Evolutionary conservation across 2,888 invertebrate species (phyloP).

Genomic region (Pomacea canaliculata): DNA sequence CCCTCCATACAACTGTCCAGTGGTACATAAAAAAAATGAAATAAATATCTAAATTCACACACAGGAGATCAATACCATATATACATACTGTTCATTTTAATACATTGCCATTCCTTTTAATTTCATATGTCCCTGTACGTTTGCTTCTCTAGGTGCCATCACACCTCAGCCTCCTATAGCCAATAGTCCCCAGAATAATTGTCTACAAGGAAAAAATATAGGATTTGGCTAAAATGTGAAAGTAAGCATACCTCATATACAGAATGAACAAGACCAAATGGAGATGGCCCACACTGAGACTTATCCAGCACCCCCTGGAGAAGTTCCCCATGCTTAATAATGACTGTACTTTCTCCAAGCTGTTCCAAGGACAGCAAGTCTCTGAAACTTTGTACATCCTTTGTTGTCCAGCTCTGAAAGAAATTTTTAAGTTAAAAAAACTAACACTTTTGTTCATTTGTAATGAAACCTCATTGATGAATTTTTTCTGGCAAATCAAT

Average conservation of each 20-base stretch:
- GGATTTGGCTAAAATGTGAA: too few relatives aligned
- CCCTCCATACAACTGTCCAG: slow-evolving; percentile 86
- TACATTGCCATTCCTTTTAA: too few relatives aligned
- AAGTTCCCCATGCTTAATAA: slow-evolving; percentile 89
- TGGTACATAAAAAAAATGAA: background rate
- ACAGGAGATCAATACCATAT: too few relatives aligned
- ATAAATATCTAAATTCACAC: too few relatives aligned
- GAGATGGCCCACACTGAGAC: slow-evolving; percentile 94
- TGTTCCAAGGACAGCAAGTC: slow-evolving; percentile 34
- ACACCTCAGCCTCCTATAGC: too few relatives aligned
- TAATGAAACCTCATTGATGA: background rate
- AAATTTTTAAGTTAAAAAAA: background rate
- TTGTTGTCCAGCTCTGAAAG: slow-evolving; percentile 28
- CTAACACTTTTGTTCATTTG: background rate
- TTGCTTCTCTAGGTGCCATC: too few relatives aligned
- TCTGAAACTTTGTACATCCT: background rate
- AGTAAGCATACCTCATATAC: slow-evolving; percentile 81
- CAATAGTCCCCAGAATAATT: too few relatives aligned
- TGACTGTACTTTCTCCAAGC: slow-evolving; percentile 93
- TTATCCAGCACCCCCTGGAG: slow-evolving; percentile 94
- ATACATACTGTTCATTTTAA: too few relatives aligned
- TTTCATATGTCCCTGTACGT: too few relatives aligned
- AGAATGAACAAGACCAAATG: slow-evolving; percentile 93
- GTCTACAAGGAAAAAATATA: too few relatives aligned
- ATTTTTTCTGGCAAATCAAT: too few relatives aligned